These are phyloP conservation scores for Paguma larvata DNA, from an alignment of 2,797 vertebrate genomes.

Conservation along the genomic window DNA sequence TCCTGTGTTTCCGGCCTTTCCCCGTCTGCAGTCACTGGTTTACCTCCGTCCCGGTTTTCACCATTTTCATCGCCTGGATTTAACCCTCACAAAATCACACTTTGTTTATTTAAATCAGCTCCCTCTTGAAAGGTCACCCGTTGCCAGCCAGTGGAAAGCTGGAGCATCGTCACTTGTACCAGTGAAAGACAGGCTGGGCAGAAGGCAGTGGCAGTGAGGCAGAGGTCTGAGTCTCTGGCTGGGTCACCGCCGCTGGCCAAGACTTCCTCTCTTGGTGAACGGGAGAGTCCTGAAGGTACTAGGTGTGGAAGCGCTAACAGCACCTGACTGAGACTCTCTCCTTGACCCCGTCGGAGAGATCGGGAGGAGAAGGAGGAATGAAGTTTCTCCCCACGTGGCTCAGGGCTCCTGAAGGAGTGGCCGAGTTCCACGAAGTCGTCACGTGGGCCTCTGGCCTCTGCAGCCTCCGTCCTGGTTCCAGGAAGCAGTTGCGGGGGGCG, in stretches of 20 bases:
- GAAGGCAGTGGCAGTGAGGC: not conserved
- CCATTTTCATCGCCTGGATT: not conserved
- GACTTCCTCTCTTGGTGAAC: not conserved
- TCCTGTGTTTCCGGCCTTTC: not conserved
- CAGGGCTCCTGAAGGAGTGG: not conserved
- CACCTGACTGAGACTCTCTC: not conserved
- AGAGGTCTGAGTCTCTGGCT: not conserved
- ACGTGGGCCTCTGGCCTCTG: not conserved
- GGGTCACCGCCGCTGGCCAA: not conserved
- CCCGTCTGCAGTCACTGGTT: not conserved
- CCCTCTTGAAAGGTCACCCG: not conserved
- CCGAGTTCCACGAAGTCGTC: not conserved
- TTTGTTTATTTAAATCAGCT: not conserved
- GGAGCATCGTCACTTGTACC: rapidly evolving
- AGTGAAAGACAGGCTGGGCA: rapidly evolving
- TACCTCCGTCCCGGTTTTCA: not conserved
- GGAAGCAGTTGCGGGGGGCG: not conserved
- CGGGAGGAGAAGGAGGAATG: not conserved
- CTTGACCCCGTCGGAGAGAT: not conserved
- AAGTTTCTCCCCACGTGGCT: not conserved
- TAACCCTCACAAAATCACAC: not conserved
- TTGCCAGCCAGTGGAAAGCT: not conserved
- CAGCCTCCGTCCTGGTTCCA: not conserved
- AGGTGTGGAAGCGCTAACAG: not conserved
- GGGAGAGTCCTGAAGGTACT: not conserved